Conservation (phyloP, 2,113 vertebrate species). For the Andinoacara biseriatus region DNA sequence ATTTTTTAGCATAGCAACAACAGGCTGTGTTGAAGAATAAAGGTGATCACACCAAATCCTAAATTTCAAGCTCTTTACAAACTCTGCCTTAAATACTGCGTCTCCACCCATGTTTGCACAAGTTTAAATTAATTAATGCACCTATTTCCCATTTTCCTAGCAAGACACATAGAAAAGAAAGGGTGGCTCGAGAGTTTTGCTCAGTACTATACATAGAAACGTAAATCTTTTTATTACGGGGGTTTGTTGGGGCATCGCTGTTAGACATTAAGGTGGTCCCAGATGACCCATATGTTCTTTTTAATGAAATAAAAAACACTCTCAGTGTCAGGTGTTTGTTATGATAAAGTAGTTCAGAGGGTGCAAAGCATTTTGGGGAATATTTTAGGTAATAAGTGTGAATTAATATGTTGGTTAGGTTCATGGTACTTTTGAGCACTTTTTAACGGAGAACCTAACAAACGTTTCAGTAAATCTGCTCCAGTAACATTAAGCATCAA, state of each 20-base stretch:
- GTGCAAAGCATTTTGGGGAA: conserved; percentile 63
- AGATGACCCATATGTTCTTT: not conserved
- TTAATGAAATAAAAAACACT: not conserved
- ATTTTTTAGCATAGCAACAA: no score
- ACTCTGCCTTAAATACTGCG: not conserved
- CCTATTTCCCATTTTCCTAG: not conserved
- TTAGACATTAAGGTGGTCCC: not conserved
- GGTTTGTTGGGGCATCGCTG: not conserved
- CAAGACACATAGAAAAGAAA: not conserved
- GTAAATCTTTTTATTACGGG: not conserved
- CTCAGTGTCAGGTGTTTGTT: conserved; percentile 46
- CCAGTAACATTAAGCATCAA: conserved; percentile 62
- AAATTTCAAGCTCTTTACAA: not conserved
- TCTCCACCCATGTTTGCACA: not conserved
- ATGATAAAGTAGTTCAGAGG: conserved; percentile 59
- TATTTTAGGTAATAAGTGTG: conserved; percentile 58
- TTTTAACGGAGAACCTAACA: conserved; percentile 48
- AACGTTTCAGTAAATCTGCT: conserved; percentile 56
- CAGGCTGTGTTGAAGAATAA: not conserved
- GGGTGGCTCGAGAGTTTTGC: not conserved
- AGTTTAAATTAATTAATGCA: not conserved
- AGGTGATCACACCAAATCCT: not conserved
- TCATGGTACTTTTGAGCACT: conserved; percentile 53
- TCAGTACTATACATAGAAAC: not conserved
- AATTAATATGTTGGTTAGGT: conserved; percentile 70